Conservation (phyloP, 2,888 invertebrate genomes). For the Pteria penguin region DNA sequence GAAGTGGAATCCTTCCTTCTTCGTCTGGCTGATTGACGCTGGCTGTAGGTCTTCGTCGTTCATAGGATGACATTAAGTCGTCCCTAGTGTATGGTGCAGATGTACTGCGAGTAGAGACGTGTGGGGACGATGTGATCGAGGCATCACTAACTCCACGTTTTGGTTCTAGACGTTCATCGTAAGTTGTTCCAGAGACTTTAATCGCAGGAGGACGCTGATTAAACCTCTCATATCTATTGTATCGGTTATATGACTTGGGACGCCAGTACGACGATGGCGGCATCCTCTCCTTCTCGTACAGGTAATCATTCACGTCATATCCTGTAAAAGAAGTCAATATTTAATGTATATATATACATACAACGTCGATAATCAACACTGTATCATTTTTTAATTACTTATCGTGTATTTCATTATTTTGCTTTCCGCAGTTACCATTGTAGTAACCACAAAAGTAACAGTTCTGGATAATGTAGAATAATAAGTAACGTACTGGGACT, state of each 20-base stretch:
- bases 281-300: neutral
- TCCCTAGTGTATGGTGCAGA: neutral
- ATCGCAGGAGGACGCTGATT: neutral
- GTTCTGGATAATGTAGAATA: no score
- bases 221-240: neutral
- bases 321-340: no score
- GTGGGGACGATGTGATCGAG: neutral
- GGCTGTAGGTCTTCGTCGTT: neutral
- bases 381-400: no score
- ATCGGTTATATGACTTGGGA: neutral
- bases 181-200: neutral
- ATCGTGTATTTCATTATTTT: no score
- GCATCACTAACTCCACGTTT: neutral
- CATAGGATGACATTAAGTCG: neutral
- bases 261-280: neutral
- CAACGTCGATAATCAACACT: no score
- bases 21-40: constrained; percentile 12
- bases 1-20: constrained; percentile 24
- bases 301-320: no score
- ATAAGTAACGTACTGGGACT: no score
- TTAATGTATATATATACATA: no score
- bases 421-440: no score
- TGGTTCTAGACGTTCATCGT: neutral
- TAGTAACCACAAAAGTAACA: no score
- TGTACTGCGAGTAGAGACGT: neutral